Evolutionary conservation across 1,140 invertebrate genomes (phyloP).

Genomic region (Meloidogyne exigua): DNA sequence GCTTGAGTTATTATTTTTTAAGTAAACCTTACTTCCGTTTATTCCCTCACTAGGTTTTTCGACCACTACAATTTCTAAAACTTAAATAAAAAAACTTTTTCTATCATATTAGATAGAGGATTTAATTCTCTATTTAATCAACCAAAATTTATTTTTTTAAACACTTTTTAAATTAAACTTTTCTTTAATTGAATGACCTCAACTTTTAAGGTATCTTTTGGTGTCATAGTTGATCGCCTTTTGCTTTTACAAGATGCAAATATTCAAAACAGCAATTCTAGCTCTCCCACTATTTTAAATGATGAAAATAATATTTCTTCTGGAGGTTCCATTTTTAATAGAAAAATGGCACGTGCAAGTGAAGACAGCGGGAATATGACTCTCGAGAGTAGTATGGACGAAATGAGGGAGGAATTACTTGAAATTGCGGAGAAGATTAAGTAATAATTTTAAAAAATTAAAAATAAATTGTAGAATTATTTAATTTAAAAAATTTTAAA

Average conservation of each 20-base stretch:
- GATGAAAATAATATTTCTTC: neutral
- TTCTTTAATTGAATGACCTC: neutral
- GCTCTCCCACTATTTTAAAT: neutral
- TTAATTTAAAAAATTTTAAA: too few relatives aligned
- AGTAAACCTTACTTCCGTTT: too few relatives aligned
- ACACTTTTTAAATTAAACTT: neutral
- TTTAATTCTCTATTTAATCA: neutral
- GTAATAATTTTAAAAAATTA: neutral
- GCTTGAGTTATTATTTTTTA: too few relatives aligned
- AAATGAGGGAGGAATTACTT: constrained; percentile 41
- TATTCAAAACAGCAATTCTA: neutral
- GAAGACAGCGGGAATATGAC: constrained; percentile 20
- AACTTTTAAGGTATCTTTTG: constrained; percentile 28
- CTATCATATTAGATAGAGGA: neutral
- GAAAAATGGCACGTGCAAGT: neutral
- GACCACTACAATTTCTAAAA: too few relatives aligned
- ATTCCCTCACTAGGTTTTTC: too few relatives aligned
- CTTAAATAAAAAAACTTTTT: too few relatives aligned
- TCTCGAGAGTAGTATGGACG: constrained; percentile 36
- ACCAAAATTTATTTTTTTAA: neutral
- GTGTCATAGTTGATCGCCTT: constrained; percentile 45
- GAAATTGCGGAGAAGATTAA: constrained; percentile 48
- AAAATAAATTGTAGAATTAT: too few relatives aligned
- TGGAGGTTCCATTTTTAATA: neutral
- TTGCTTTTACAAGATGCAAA: constrained; percentile 11